phyloP scores from a whole-genome alignment of 1,140 invertebrate species.

The Diorhabda sublineata region DNA sequence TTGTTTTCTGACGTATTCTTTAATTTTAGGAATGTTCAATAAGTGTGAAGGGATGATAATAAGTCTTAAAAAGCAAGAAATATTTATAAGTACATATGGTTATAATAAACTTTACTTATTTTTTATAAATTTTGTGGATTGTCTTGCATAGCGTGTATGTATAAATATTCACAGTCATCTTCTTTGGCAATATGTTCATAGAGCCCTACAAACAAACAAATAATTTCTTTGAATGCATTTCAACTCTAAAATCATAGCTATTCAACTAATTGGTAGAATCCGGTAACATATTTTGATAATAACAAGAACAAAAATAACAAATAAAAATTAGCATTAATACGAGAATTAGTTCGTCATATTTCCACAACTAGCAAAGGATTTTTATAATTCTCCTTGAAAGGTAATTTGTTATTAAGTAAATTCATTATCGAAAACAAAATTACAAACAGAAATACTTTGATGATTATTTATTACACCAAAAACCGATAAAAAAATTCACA shows the following conservation, averaged over 20 bases:
- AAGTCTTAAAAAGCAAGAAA: no score
- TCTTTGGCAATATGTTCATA: constrained; percentile 41
- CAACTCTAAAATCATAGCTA: background rate
- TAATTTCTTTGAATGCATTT: background rate
- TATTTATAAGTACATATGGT: no score
- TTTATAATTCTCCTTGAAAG: no score
- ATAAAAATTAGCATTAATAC: background rate
- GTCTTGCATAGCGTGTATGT: constrained; percentile 29
- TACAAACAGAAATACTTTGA: no score
- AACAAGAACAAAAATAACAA: background rate
- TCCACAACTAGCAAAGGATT: no score
- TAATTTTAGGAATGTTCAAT: no score
- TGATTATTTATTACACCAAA: no score
- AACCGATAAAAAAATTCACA: no score
- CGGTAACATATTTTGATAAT: background rate
- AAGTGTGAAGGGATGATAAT: no score
- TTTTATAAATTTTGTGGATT: constrained; percentile 15
- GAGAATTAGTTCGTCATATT: background rate
- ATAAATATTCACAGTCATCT: constrained; percentile 46
- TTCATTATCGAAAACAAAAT: no score
- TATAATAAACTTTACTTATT: background rate
- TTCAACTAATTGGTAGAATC: background rate
- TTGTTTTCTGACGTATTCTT: no score
- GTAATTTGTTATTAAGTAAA: no score
- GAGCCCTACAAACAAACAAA: constrained; percentile 6